These are phyloP conservation scores for Drosophila meridionalis DNA, from an alignment of 2,888 invertebrate species.

Conservation along the genomic window DNA sequence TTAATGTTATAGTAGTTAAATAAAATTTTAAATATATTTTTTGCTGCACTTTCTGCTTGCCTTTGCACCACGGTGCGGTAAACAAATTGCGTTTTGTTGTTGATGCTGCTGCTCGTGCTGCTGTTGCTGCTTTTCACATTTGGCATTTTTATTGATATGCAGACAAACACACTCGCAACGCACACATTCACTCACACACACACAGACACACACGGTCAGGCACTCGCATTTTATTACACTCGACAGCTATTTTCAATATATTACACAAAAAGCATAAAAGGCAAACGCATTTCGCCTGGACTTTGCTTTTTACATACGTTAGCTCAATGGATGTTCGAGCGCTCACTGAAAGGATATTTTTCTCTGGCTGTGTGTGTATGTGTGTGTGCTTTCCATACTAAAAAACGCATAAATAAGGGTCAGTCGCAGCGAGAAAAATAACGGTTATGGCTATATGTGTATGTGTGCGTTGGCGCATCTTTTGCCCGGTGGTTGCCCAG, in stretches of 20 bases:
- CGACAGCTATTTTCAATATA: constrained; percentile 83
- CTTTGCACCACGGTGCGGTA: constrained; percentile 49
- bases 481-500: constrained; percentile 47
- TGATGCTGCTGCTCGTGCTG: constrained; percentile 21
- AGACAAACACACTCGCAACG: constrained; percentile 54
- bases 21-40: background rate
- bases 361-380: constrained; percentile 12
- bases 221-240: constrained; percentile 79
- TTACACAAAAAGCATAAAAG: constrained; percentile 76
- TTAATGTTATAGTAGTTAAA: too few species aligned
- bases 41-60: background rate
- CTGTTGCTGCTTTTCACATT: constrained; percentile 59
- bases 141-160: constrained; percentile 78
- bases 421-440: constrained; percentile 60
- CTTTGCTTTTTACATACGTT: constrained; percentile 73
- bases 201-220: constrained; percentile 31
- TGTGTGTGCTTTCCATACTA: constrained; percentile 78
- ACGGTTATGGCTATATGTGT: constrained; percentile 60
- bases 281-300: constrained; percentile 53
- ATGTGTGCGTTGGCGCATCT: constrained; percentile 11
- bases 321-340: constrained; percentile 28
- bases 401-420: constrained; percentile 81
- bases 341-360: constrained; percentile 70
- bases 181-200: constrained; percentile 26
- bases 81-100: constrained; percentile 74